Conservation (phyloP, 2,113 vertebrate genomes). For the Pseudonaja textilis region DNA sequence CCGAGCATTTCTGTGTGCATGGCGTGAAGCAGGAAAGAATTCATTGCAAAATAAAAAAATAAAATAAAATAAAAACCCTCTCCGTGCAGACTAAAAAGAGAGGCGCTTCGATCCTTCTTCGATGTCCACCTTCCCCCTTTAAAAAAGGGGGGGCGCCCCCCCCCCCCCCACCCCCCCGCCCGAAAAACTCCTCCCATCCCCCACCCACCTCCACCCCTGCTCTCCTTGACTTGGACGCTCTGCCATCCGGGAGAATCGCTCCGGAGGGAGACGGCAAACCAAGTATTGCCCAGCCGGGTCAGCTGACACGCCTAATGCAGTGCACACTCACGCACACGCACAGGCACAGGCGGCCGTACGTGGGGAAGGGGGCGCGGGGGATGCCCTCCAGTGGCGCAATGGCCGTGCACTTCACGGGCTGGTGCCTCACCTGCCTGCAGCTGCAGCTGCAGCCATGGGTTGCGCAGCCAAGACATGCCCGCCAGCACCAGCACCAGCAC, state of each 20-base stretch:
- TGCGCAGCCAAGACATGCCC: neutral
- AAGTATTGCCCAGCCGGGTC: constrained; percentile 42
- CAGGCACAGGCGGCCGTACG: constrained; percentile 23
- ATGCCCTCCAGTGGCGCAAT: constrained; percentile 37
- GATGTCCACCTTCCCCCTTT: neutral
- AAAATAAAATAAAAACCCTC: neutral
- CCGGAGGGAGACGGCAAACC: constrained; percentile 39
- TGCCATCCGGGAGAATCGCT: neutral
- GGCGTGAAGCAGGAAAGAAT: too few relatives aligned
- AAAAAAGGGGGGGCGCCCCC: too few relatives aligned
- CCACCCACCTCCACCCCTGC: too few relatives aligned
- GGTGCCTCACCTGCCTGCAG: constrained; percentile 19
- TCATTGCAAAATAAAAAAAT: neutral
- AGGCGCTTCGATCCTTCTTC: neutral
- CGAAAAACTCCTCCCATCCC: too few relatives aligned
- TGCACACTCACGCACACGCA: constrained; percentile 14
- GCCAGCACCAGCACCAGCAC: too few relatives aligned
- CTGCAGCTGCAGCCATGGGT: neutral
- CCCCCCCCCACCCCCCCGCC: too few relatives aligned
- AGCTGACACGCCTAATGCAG: constrained; percentile 48
- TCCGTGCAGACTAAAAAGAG: too few relatives aligned
- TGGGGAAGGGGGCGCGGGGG: constrained; percentile 23
- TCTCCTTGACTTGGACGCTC: neutral
- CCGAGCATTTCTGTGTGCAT: accelerated
- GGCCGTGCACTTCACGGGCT: constrained; percentile 31